Evolutionary conservation across 1,140 invertebrate species (phyloP).

Genomic region (Listronotus bonariensis): DNA sequence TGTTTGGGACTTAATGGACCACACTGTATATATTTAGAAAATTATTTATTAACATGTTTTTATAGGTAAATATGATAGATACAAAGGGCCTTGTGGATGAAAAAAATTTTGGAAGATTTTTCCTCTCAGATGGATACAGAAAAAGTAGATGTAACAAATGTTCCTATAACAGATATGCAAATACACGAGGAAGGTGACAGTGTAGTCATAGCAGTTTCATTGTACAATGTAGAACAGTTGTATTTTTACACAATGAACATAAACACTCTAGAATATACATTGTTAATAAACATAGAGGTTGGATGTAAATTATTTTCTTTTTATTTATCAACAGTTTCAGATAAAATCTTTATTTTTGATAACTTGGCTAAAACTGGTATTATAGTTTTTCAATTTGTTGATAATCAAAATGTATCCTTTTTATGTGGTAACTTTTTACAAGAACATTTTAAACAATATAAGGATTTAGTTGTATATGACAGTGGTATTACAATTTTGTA

Average conservation of each 20-base stretch:
- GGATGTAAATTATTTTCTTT: slow-evolving; percentile 26
- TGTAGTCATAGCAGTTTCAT: slow-evolving; percentile 56
- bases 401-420: slow-evolving; percentile 27
- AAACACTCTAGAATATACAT: slow-evolving; percentile 31
- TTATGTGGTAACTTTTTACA: slow-evolving; percentile 38
- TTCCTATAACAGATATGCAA: slow-evolving; percentile 65
- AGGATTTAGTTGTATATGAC: slow-evolving; percentile 43
- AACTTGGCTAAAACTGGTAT: slow-evolving; percentile 7
- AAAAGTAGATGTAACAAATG: slow-evolving; percentile 59
- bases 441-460: slow-evolving; percentile 56
- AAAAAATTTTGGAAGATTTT: slow-evolving; percentile 57
- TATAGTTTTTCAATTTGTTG: slow-evolving; percentile 47
- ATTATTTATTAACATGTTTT: too few species aligned
- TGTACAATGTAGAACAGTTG: slow-evolving; percentile 56
- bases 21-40: background rate
- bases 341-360: slow-evolving; percentile 53
- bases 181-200: slow-evolving; percentile 53
- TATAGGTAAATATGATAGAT: slow-evolving; percentile 51
- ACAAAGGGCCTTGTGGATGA: slow-evolving; percentile 59
- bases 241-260: slow-evolving; percentile 43
- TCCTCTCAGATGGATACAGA: slow-evolving; percentile 61
- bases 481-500: slow-evolving; percentile 65
- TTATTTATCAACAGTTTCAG: slow-evolving; percentile 53
- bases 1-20: background rate
- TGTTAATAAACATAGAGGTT: slow-evolving; percentile 34